Evolutionary conservation across 2,888 invertebrate genomes (phyloP).

Genomic region (Ramazzottius varieornatus): DNA sequence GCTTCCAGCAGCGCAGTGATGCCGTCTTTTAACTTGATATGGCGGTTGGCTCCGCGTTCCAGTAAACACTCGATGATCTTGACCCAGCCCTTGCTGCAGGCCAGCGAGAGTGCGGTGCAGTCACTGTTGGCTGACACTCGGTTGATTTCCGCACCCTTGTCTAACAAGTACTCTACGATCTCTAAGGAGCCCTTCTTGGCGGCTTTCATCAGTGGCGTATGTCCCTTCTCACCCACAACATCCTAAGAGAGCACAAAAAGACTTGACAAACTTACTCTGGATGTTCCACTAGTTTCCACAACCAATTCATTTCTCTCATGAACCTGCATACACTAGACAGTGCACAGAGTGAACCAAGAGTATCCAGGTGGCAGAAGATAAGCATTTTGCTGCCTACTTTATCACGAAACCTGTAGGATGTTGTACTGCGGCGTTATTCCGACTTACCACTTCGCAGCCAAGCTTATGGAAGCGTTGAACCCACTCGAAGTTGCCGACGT

Average conservation of each 20-base stretch:
- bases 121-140: conserved; percentile 61
- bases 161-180: conserved; percentile 79
- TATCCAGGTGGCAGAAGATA: no score
- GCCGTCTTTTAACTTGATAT: conserved; percentile 62
- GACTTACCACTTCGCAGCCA: background rate
- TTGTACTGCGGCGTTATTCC: background rate
- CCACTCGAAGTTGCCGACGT: background rate
- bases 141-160: conserved; percentile 59
- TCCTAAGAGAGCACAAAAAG: conserved; percentile 33
- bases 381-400: no score
- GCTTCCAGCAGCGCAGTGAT: background rate
- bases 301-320: no score
- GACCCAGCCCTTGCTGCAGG: conserved; percentile 83
- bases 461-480: background rate
- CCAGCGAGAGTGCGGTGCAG: conserved; percentile 80
- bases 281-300: no score
- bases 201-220: conserved; percentile 94
- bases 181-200: conserved; percentile 81
- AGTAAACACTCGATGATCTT: conserved; percentile 72
- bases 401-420: no score
- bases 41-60: conserved; percentile 71
- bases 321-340: no score
- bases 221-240: conserved; percentile 82
- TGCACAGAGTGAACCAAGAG: no score
- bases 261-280: no score